Evolutionary conservation across 2,888 invertebrate species (phyloP).

Genomic region (Neoscelio sp.): DNA sequence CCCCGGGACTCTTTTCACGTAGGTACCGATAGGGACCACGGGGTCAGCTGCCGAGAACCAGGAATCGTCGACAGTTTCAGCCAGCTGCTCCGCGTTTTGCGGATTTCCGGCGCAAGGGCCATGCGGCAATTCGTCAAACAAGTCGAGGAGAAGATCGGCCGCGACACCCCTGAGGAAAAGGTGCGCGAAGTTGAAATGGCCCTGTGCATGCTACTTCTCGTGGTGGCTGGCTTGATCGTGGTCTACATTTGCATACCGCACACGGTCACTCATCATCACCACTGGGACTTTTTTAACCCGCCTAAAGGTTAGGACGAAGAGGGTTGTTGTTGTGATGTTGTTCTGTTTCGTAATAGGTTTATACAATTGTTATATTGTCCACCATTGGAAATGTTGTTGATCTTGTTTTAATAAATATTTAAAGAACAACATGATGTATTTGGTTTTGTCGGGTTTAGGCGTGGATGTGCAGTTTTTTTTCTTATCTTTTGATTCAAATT

Average conservation of each 20-base stretch:
- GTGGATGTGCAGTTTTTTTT: too few species aligned
- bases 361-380: slow-evolving; percentile 64
- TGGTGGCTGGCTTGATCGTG: slow-evolving; percentile 91
- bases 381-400: slow-evolving; percentile 57
- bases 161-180: slow-evolving; percentile 84
- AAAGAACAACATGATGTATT: slow-evolving; percentile 45
- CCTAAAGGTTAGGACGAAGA: slow-evolving; percentile 84
- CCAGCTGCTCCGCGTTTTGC: slow-evolving; percentile 89
- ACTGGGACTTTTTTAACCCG: slow-evolving; percentile 95
- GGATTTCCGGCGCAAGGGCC: slow-evolving; percentile 86
- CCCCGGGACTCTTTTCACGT: slow-evolving; percentile 73
- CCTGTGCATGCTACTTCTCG: slow-evolving; percentile 90
- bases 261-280: slow-evolving; percentile 90
- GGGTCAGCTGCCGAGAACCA: slow-evolving; percentile 83
- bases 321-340: slow-evolving; percentile 45
- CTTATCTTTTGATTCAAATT: too few species aligned
- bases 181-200: slow-evolving; percentile 90
- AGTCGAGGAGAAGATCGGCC: slow-evolving; percentile 86
- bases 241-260: slow-evolving; percentile 88
- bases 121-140: slow-evolving; percentile 88
- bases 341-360: slow-evolving; percentile 62
- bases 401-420: slow-evolving; percentile 65
- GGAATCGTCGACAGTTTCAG: slow-evolving; percentile 88
- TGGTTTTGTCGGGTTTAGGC: slow-evolving; percentile 34
- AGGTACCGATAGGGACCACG: slow-evolving; percentile 32